Conservation (phyloP, 2,888 invertebrate genomes). For the Thecophora atra region DNA sequence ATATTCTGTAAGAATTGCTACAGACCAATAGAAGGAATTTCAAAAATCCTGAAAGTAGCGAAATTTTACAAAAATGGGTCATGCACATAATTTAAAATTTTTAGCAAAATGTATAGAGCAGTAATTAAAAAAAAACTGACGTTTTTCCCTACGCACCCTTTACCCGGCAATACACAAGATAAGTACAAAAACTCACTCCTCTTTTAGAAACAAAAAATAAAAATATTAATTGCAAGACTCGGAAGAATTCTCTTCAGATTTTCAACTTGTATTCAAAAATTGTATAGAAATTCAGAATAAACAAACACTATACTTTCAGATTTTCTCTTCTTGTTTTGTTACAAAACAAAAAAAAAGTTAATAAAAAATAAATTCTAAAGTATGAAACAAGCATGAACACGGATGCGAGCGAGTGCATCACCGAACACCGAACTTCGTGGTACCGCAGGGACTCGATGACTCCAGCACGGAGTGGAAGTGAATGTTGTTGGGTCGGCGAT, state of each 20-base stretch:
- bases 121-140: too few relatives aligned
- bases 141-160: too few relatives aligned
- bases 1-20: too few relatives aligned
- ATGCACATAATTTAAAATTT: too few relatives aligned
- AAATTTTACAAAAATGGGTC: too few relatives aligned
- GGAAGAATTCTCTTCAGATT: slow-evolving; percentile 25
- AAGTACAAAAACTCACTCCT: too few relatives aligned
- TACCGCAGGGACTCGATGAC: not conserved
- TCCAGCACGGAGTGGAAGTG: not conserved
- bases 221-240: slow-evolving; percentile 26
- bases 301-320: not conserved
- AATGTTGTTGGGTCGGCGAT: not conserved
- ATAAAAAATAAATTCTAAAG: slow-evolving; percentile 37
- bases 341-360: slow-evolving; percentile 19
- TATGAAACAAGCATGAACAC: slow-evolving; percentile 28
- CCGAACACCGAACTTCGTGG: slow-evolving; percentile 11
- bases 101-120: too few relatives aligned
- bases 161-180: too few relatives aligned
- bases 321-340: not conserved
- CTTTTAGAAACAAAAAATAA: slow-evolving; percentile 7
- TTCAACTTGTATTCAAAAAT: slow-evolving; percentile 36
- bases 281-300: slow-evolving; percentile 36
- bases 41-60: too few relatives aligned
- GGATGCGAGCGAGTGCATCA: slow-evolving; percentile 14
- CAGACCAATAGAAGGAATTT: too few relatives aligned